phyloP scores from a whole-genome alignment of 92 coral and sea anemone species.

The Phymanthus crucifer region DNA sequence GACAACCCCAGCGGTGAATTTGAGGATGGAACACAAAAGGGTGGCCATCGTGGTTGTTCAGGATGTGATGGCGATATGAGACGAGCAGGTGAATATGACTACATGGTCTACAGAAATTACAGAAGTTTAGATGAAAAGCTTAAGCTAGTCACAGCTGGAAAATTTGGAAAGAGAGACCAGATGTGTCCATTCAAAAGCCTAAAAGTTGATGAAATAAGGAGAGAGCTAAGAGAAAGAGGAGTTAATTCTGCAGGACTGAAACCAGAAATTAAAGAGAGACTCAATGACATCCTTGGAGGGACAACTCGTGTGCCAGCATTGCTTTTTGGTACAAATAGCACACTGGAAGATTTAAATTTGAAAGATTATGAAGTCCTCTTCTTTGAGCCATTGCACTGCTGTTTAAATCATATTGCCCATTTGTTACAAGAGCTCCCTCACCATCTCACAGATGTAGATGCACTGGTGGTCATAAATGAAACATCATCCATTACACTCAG shows the following conservation, averaged over 20 bases:
- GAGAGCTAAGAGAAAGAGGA: conserved; percentile 16
- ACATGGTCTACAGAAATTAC: conserved; percentile 34
- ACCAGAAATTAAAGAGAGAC: conserved; percentile 24
- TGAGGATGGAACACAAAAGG: conserved; percentile 50
- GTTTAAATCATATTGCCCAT: conserved; percentile 28
- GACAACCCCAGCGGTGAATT: conserved; percentile 39
- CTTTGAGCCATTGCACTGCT: conserved; percentile 36
- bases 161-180: conserved; percentile 14
- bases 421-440: conserved; percentile 23
- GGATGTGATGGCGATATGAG: conserved; percentile 51
- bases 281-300: conserved; percentile 31
- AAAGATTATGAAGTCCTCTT: conserved; percentile 38
- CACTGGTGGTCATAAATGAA: conserved; percentile 13
- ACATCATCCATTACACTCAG: conserved; percentile 14
- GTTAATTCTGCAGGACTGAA: conserved; percentile 1
- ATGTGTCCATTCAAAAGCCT: conserved; percentile 15
- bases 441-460: conserved; percentile 34
- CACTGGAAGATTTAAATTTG: conserved; percentile 16
- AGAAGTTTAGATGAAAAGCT: conserved; percentile 31
- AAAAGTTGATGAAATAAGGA: conserved; percentile 32
- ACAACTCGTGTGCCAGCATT: conserved; percentile 34
- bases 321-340: conserved; percentile 20
- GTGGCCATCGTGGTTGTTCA: conserved; percentile 28
- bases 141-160: conserved; percentile 22
- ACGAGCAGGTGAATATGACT: conserved; percentile 22